Base-by-base conservation (phyloP, 2,797 vertebrate species). In the Pangasius larnaudii region DNA sequence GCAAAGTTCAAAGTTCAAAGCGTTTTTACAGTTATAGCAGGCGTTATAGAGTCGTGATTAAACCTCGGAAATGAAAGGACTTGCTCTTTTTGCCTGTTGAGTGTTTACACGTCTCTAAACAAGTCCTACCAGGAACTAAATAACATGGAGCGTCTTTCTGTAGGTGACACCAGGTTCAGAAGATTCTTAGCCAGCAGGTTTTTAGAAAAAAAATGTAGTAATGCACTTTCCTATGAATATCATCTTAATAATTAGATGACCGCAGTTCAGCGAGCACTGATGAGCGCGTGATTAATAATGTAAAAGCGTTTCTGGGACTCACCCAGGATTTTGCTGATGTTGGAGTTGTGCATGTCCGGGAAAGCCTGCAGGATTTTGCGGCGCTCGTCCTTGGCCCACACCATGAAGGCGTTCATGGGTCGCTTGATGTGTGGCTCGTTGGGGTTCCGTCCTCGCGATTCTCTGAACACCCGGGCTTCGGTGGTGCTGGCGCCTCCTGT, bases 251-350 rank as follows among this genome's bases (percentile, higher is more conserved):
- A n/a, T 1, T 1, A 9, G 27, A n/a, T n/a, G 5, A 18, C 46
- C 9, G 19, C 69, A 42, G 69, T 1, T 2, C 14, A 10, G 7
- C 14, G 8, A 27, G 75, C 49, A 30, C 5, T 39, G 51, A 71
- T 71, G 30, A 74, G 16, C 0, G 19, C 9, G 11, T 75, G 11
- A 51, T n/a, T 58, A 80, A 13, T 33, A 30, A 58, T 5, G 16
- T 22, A 39, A 59, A 27, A 27, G 22, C 10, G 4, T 80, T 39
- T 72, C n/a, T 39, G 2, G 1, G 24, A 92, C 97, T 97, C 95
- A 99, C 99, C 99, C 91, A 99, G 95, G 93, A 99, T 99, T 96
- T 99, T 99, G 97, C 99, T 99, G 94, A 99, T 99, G 96, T 99
- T 99, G 94, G 99, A 99, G 95, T 99, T 99, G 95, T 99, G 99